Evolutionary conservation across 2,888 invertebrate genomes (phyloP).

Genomic region (Athetis lepigone): DNA sequence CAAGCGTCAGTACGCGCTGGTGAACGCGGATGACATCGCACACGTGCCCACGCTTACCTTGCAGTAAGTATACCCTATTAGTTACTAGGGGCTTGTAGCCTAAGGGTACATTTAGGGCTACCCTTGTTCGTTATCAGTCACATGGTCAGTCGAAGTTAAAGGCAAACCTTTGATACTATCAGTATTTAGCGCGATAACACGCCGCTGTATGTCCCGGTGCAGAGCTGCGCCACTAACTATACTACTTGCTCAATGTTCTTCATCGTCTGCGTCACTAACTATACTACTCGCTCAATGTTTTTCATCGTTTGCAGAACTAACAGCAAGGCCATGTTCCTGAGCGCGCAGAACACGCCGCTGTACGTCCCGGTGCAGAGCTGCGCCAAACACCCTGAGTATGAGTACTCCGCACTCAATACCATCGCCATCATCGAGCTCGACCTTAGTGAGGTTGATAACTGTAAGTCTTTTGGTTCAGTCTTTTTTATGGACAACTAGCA

Average conservation of each 20-base stretch:
- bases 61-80: conserved; percentile 59
- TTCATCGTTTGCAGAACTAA: conserved; percentile 62
- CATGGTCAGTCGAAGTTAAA: no score
- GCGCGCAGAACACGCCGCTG: conserved; percentile 63
- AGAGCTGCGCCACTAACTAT: no score
- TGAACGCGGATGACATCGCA: conserved; percentile 74
- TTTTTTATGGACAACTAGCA: no score
- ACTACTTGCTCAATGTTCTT: no score
- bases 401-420: conserved; percentile 68
- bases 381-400: conserved; percentile 76
- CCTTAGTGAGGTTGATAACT: conserved; percentile 16
- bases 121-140: no score
- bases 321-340: conserved; percentile 75
- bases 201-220: no score
- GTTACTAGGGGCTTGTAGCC: neutral
- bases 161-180: no score
- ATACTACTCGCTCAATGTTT: neutral
- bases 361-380: conserved; percentile 64
- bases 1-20: conserved; percentile 70
- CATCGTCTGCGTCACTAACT: no score
- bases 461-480: conserved; percentile 52
- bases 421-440: conserved; percentile 74
- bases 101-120: no score
- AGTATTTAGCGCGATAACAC: no score
- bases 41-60: conserved; percentile 68